Conservation (phyloP, 2,888 invertebrate species). For the Lottia gigantea region DNA sequence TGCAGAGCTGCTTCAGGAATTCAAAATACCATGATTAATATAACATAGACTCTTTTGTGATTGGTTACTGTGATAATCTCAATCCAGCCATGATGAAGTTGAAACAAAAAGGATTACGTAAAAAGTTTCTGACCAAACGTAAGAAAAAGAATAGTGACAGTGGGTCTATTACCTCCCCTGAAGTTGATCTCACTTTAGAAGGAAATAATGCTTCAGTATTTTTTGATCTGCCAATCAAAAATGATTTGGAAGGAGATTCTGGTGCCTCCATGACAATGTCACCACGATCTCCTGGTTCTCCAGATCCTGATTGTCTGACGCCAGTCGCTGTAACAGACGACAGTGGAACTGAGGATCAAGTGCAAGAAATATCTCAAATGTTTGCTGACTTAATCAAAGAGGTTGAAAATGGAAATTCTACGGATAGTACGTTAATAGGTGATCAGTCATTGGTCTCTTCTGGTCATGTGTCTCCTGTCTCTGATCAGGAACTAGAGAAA, state of each 20-base stretch:
- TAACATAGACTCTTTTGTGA: too few relatives aligned
- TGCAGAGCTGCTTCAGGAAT: too few relatives aligned
- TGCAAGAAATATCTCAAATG: conserved; percentile 17
- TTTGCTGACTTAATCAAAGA: conserved; percentile 19
- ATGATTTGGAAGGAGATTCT: conserved; percentile 20
- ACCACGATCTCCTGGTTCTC: conserved; percentile 17
- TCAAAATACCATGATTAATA: too few relatives aligned
- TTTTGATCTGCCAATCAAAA: conserved; percentile 18
- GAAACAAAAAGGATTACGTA: conserved; percentile 24
- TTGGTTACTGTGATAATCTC: too few relatives aligned
- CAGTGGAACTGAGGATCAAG: conserved; percentile 1
- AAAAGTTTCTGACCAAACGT: conserved; percentile 15
- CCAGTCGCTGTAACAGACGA: conserved; percentile 17
- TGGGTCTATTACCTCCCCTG: conserved; percentile 6
- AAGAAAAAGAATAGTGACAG: conserved; percentile 13
- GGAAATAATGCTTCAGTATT: conserved; percentile 10
- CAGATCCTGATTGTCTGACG: conserved; percentile 11
- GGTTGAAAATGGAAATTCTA: conserved; percentile 11
- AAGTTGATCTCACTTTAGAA: conserved; percentile 5
- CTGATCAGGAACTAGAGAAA: conserved; percentile 14
- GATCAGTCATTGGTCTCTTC: conserved; percentile 15
- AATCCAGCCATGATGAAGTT: conserved; percentile 23
- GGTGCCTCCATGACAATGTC: conserved; percentile 14
- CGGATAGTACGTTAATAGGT: conserved; percentile 7
- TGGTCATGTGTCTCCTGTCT: conserved; percentile 8